Evolutionary conservation across 2,888 invertebrate species (phyloP), one percentile per base, ranked within the genome.

Genomic region (Atrina japonica): DNA sequence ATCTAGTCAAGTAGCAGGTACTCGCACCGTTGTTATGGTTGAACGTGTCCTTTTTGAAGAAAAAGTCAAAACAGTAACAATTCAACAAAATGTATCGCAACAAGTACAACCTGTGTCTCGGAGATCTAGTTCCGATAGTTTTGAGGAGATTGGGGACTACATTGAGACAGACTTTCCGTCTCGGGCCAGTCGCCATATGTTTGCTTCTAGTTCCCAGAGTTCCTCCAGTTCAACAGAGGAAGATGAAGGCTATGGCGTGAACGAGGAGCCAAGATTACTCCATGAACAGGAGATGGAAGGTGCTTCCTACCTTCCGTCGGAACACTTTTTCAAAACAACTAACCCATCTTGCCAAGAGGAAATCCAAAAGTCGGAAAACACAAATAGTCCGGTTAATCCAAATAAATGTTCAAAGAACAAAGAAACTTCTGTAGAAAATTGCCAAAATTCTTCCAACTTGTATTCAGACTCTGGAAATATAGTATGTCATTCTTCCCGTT

Each of bases 111-210:
- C 53, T 29, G 27, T 65, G n/a, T 40, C 45, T 14, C 58, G 45
- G 25, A 66, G 61, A 25, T 73, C 71, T 35, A 77, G 77, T 56
- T 50, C 68, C 27, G 80, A 75, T 50, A 78, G 73, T 66, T 75
- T 77, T 61, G 88, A 88, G 50, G 88, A 88, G 52, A 80, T 82
- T n/a, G 88, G 87, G 6, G 88, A 88, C 69, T 88, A 86, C 69
- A 88, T 88, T 64, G 88, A 88, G 68, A 80, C 87, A 47, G 88
- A 88, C 70, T 77, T 88, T 29, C 85, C 87, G n/a, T 76, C 83
- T 52, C 77, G 80, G 71, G 77, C 80, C 6, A 77, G 83, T 41
- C 77, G 82, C n/a, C 79, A 82, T 16, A 76, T 83, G 56, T 84
- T 85, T 41, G 82, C 81, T 66, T 83, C 83, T 18, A 75, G 83